Evolutionary conservation across 2,113 vertebrate species (phyloP).

Genomic region (Abramis brama): DNA sequence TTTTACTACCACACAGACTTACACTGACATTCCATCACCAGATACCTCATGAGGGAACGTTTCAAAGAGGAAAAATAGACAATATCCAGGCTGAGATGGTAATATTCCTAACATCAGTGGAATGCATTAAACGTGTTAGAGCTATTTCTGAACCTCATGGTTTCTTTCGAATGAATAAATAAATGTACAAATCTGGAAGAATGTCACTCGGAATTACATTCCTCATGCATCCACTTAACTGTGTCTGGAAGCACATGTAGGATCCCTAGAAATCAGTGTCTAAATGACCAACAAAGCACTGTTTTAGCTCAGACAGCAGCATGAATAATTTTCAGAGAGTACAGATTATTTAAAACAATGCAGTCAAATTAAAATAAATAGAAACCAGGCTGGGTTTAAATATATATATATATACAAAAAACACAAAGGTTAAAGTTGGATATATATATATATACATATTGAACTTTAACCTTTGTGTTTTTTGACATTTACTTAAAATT

Average conservation of each 20-base stretch:
- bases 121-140: conserved; percentile 6
- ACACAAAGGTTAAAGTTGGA: too few relatives aligned
- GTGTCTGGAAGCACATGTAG: background rate
- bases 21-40: background rate
- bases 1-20: conserved; percentile 15
- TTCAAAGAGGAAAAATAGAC: background rate
- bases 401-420: background rate
- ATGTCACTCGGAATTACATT: conserved; percentile 1
- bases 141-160: background rate
- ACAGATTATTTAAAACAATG: background rate
- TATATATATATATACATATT: background rate
- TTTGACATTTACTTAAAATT: background rate
- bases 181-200: conserved; percentile 1
- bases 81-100: background rate
- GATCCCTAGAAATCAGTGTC: too few relatives aligned
- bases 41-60: background rate
- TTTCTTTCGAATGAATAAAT: background rate
- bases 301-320: background rate
- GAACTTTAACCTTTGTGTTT: background rate
- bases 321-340: background rate
- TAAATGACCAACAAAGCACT: background rate
- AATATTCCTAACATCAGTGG: background rate
- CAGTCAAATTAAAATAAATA: background rate
- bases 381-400: background rate
- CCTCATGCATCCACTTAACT: background rate